Conservation (phyloP, 2,888 invertebrate genomes). For the Tuta absoluta region DNA sequence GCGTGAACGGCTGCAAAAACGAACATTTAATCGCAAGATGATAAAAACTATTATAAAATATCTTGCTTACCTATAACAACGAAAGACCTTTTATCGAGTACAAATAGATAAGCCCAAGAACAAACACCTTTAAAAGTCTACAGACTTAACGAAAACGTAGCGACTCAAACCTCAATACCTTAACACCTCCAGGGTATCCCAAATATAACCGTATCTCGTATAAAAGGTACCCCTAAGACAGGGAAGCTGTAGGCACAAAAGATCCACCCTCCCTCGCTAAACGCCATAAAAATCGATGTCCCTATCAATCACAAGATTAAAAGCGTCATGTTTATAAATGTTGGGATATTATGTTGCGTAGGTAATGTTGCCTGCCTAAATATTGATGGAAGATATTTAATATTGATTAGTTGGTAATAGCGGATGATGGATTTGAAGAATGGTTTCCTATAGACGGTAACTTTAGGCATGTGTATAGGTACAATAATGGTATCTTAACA, state of each 20-base stretch:
- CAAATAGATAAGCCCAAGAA: too few relatives aligned
- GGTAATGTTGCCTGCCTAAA: constrained; percentile 9
- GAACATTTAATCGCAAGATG: too few relatives aligned
- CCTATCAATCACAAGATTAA: constrained; percentile 39
- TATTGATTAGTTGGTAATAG: constrained; percentile 20
- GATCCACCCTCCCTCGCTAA: background rate
- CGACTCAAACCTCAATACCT: background rate
- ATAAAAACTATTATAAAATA: too few relatives aligned
- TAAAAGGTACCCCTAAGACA: constrained; percentile 5
- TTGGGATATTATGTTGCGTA: constrained; percentile 14
- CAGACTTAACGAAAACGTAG: too few relatives aligned
- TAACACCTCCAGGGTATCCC: background rate
- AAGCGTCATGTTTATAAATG: constrained; percentile 30
- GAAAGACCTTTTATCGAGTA: too few relatives aligned
- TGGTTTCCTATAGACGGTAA: too few relatives aligned
- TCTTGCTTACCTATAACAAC: too few relatives aligned
- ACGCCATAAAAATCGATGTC: constrained; percentile 26
- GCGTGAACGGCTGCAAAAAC: too few relatives aligned
- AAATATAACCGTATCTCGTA: background rate
- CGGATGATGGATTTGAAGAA: background rate
- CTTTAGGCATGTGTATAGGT: too few relatives aligned
- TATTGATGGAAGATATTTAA: constrained; percentile 22
- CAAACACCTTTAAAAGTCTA: too few relatives aligned
- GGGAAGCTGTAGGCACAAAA: background rate
- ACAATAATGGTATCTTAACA: too few relatives aligned